Base-by-base conservation (phyloP, 2,113 vertebrate species). In the Ranitomeya imitator region DNA sequence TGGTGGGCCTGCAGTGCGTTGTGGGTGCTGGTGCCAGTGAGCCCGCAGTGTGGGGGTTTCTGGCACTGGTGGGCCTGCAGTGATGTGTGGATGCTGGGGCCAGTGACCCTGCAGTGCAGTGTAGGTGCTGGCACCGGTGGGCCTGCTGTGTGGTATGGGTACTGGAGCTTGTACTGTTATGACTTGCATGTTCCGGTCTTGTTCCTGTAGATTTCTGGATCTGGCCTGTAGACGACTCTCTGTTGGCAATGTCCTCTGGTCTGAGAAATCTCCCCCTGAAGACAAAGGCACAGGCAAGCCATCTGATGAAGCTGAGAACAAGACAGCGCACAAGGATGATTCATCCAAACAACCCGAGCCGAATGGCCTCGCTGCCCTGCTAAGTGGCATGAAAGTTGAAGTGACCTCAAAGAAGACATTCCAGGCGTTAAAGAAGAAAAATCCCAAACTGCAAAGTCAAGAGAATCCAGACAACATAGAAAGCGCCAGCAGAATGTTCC, bases 361-460 rank as follows among this genome's bases (percentile, higher is more conserved):
- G 90, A 92, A 96, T 89, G 92, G 90, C 88, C 92, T 99, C 67
- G 85, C 97, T 74, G 90, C 93, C 12, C 90, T 99, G 57, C 95
- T 99, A 54, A 93, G 95, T 85, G 85, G 73, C 80, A 99, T 98
- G 97, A 98, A 96, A 88, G 95, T 98, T 59, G 96, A 98, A 83
- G 92, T 96, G 82, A 97, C 92, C 45, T 94, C 90, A 90, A 96
- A 93, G 90, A 94, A 89, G 73, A 96, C 92, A 55, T 89, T 95
- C 2, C 92, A 92, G 81, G 63, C 73, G 0, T 6, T 91, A 31
- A 95, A 93, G 85, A 18, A 77, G 6, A n/a, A 12, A 16, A 91
- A 91, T 31, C 79, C 2, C 14, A 90, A 86, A 89, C 90, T 92
- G 1, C 89, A 90, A 7, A 31, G 45, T 0, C 79, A 21, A n/a